A percentile compares a stretch with the other conserved stretches of the same genome.
Conservation (phyloP, 2,888 invertebrate genomes). For the Pterostichus niger region DNA sequence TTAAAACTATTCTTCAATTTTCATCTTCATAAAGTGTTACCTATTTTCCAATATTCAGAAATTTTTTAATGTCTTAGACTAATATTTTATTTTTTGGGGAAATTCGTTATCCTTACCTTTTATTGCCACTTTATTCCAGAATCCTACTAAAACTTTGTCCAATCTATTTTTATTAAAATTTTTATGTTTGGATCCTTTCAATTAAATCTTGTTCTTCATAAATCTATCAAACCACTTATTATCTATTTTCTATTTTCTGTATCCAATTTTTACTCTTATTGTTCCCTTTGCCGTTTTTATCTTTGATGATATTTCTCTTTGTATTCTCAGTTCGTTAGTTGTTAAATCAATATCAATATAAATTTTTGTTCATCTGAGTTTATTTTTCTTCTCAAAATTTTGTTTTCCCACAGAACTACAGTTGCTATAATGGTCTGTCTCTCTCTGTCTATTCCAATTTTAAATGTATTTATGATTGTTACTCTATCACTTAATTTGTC, state of each 20-base stretch:
- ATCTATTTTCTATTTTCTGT: not conserved
- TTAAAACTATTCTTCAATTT: not conserved
- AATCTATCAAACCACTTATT: not conserved
- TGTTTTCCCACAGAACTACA: not conserved
- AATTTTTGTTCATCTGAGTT: not conserved
- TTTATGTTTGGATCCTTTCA: not conserved
- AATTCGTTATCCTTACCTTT: not conserved
- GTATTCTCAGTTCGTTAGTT: not conserved
- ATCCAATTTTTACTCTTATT: not conserved
- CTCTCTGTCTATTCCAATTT: not conserved
- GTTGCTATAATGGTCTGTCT: not conserved
- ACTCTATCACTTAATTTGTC: too few relatives aligned
- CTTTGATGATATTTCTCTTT: not conserved
- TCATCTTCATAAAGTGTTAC: constrained; percentile 10
- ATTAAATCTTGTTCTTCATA: not conserved
- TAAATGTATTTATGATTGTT: too few relatives aligned
- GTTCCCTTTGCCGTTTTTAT: not conserved
- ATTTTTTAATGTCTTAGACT: not conserved
- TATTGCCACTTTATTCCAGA: not conserved
- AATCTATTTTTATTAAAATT: not conserved
- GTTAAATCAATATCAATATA: not conserved
- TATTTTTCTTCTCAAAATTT: not conserved
- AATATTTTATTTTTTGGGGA: constrained; percentile 17
- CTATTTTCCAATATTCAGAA: not conserved
- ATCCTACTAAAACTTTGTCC: not conserved